Evolutionary conservation across 2,888 invertebrate species (phyloP).

Genomic region (Gari tellinella): DNA sequence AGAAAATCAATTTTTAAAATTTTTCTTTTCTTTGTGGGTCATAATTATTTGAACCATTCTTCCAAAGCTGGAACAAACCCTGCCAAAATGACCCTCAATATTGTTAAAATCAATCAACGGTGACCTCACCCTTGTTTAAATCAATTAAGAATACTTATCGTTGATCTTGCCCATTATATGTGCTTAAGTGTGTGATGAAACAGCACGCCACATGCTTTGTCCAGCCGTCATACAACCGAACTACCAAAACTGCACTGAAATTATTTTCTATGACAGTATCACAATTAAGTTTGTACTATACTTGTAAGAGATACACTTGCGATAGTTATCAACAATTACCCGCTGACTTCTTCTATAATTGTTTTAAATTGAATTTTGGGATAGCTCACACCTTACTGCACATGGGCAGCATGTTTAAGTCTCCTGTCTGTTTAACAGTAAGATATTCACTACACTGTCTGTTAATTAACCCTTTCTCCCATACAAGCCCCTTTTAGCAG

Average conservation of each 20-base stretch:
- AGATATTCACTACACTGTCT: no score
- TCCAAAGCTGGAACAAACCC: constrained; percentile 35
- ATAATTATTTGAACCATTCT: constrained; percentile 48
- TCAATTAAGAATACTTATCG: constrained; percentile 1
- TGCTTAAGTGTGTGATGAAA: constrained; percentile 21
- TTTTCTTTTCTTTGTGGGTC: constrained; percentile 31
- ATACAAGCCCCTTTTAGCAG: no score
- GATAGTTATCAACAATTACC: constrained; percentile 36
- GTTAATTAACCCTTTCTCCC: no score
- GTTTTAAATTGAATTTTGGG: constrained; percentile 29
- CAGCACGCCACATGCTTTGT: constrained; percentile 11
- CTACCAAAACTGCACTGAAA: no score
- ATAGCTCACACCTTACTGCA: no score
- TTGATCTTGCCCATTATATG: constrained; percentile 9
- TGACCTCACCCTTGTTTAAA: no score
- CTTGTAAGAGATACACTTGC: constrained; percentile 25
- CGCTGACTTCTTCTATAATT: constrained; percentile 24
- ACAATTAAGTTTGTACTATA: neutral
- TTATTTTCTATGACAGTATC: neutral
- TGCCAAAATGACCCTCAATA: constrained; percentile 28
- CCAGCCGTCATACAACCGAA: neutral
- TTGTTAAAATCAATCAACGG: constrained; percentile 54
- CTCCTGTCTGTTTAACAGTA: no score
- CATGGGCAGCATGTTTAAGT: no score
- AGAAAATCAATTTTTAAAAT: constrained; percentile 47